These are phyloP conservation scores for Lithophane ornitopus DNA, from an alignment of 2,888 invertebrate genomes.

Conservation along the genomic window DNA sequence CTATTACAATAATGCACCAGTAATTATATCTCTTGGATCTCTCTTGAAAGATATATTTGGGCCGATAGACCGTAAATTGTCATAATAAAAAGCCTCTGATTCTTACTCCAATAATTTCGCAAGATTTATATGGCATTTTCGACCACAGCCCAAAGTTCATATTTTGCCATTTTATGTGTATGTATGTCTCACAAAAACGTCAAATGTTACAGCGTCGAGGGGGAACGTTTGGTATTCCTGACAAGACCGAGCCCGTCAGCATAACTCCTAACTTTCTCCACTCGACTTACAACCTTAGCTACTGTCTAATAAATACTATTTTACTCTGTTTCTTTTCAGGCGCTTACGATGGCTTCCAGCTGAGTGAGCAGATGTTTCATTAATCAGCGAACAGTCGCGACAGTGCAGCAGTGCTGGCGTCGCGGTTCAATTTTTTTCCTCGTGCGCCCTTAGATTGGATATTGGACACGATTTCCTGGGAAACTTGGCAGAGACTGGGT, in stretches of 20 bases:
- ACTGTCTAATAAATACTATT: slow-evolving; percentile 9
- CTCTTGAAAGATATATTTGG: not conserved
- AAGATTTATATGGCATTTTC: slow-evolving; percentile 66
- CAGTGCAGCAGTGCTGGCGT: slow-evolving; percentile 87
- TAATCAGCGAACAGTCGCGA: slow-evolving; percentile 90
- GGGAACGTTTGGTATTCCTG: slow-evolving; percentile 89
- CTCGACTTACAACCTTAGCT: slow-evolving; percentile 48
- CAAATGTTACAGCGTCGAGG: slow-evolving; percentile 90
- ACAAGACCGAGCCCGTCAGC: slow-evolving; percentile 57
- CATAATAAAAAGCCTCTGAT: not conserved
- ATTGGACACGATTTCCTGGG: slow-evolving; percentile 89
- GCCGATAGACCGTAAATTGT: not conserved
- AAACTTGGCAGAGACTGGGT: slow-evolving; percentile 86
- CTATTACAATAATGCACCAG: not conserved
- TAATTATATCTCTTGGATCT: not conserved
- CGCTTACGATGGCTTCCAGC: slow-evolving; percentile 78
- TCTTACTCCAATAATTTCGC: slow-evolving; percentile 32
- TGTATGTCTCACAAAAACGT: slow-evolving; percentile 88
- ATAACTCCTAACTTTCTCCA: slow-evolving; percentile 46
- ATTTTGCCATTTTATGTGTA: slow-evolving; percentile 88
- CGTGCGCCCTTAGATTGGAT: slow-evolving; percentile 89
- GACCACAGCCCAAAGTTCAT: slow-evolving; percentile 77
- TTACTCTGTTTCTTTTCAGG: slow-evolving; percentile 35
- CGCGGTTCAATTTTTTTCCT: slow-evolving; percentile 89
- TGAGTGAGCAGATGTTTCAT: slow-evolving; percentile 87